A percentile compares a stretch with the other conserved stretches of the same genome.
phyloP scores from a whole-genome alignment of 2,797 vertebrate species.

The Buphagus erythrorhynchus region DNA sequence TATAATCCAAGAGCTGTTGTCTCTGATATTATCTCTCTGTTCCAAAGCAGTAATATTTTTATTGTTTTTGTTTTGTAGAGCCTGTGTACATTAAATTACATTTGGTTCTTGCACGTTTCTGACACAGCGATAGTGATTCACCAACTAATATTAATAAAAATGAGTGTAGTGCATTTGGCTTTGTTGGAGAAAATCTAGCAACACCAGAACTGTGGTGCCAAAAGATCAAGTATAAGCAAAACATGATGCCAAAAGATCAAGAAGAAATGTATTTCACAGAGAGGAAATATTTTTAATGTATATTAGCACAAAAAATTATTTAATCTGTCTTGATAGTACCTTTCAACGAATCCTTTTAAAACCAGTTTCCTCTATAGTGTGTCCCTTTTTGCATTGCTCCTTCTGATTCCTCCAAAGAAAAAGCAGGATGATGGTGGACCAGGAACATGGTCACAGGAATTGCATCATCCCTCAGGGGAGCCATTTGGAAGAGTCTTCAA shows the following conservation, averaged over 20 bases:
- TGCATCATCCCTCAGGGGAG: slow-evolving; percentile 37
- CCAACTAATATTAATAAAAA: neutral
- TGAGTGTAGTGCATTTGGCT: neutral
- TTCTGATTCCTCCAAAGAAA: neutral
- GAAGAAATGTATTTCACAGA: neutral
- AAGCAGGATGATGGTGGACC: neutral
- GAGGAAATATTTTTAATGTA: neutral
- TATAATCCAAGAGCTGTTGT: neutral
- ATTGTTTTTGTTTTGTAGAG: neutral
- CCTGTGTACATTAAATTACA: neutral
- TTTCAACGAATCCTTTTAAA: neutral
- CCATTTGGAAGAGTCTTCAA: slow-evolving; percentile 31
- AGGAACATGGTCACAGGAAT: neutral
- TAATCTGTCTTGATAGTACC: neutral
- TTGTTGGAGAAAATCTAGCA: neutral
- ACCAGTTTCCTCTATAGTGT: neutral
- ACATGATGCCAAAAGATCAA: neutral
- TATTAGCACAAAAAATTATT: neutral
- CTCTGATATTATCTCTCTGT: neutral
- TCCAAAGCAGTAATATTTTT: neutral
- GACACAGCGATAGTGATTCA: neutral
- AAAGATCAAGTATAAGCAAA: neutral
- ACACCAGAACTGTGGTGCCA: neutral
- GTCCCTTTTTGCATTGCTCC: neutral
- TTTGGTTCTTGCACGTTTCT: neutral